Conservation (phyloP, 2,797 vertebrate species). For the Macrochelys suwanniensis region DNA sequence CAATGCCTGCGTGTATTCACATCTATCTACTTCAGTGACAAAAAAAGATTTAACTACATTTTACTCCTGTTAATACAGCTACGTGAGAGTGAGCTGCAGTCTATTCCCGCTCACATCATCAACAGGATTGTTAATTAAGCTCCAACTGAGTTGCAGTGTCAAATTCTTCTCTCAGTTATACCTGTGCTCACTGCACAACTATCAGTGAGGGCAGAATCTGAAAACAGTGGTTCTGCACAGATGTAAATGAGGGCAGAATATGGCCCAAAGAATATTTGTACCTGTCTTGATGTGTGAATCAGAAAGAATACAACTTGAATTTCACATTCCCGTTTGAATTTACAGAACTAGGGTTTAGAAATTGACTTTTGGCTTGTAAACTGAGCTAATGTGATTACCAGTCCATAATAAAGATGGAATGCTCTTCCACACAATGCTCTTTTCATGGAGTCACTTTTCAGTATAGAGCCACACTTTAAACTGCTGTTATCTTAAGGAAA, state of each 20-base stretch:
- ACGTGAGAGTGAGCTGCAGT: neutral
- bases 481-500: neutral
- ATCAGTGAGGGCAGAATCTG: slow-evolving; percentile 45
- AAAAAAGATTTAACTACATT: neutral
- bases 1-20: neutral
- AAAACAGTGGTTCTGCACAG: slow-evolving; percentile 6
- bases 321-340: neutral
- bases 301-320: neutral
- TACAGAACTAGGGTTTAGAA: slow-evolving; percentile 2
- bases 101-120: slow-evolving; percentile 12
- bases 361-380: neutral
- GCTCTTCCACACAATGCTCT: neutral
- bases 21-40: neutral
- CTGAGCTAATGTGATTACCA: neutral
- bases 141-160: slow-evolving; percentile 25
- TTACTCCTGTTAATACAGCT: neutral
- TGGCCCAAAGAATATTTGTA: neutral
- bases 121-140: slow-evolving; percentile 1
- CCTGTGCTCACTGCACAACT: neutral
- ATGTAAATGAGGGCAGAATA: neutral
- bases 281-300: neutral
- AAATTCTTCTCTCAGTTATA: neutral
- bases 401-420: neutral
- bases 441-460: neutral
- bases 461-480: neutral